These are phyloP conservation scores for Gastracanthus pulcherrimus DNA, from an alignment of 2,888 invertebrate genomes.

Conservation along the genomic window DNA sequence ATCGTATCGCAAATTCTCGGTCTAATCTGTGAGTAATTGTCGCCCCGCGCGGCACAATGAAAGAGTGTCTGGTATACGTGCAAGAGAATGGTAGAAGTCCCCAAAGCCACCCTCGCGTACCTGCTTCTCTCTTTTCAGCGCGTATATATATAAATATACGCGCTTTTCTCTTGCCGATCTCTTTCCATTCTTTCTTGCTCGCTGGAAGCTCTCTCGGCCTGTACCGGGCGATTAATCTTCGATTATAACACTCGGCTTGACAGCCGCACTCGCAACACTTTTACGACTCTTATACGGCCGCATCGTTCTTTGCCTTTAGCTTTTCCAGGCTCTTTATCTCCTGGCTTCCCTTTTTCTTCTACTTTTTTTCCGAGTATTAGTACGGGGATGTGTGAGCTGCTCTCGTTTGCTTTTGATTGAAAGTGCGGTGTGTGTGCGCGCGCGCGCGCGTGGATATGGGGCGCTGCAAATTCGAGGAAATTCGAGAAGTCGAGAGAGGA, in stretches of 20 bases:
- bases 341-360: background rate
- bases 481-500: background rate
- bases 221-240: conserved; percentile 73
- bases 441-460: no score
- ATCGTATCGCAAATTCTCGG: conserved; percentile 73
- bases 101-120: conserved; percentile 56
- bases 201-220: conserved; percentile 37
- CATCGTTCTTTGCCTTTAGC: background rate
- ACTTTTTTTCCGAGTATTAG: no score
- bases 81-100: background rate
- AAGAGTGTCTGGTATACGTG: conserved; percentile 44
- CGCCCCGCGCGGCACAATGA: conserved; percentile 63
- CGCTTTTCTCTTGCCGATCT: conserved; percentile 23
- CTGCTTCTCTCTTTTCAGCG: conserved; percentile 61
- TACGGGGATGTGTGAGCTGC: background rate
- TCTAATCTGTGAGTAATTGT: conserved; percentile 77
- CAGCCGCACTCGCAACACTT: conserved; percentile 73
- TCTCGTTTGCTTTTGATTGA: background rate
- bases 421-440: background rate
- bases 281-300: conserved; percentile 70
- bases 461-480: conserved; percentile 44
- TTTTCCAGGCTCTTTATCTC: background rate
- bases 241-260: conserved; percentile 73
- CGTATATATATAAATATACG: conserved; percentile 51
- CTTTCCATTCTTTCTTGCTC: conserved; percentile 29